phyloP scores from a whole-genome alignment of 2,888 invertebrate species.

The Carabus problematicus region DNA sequence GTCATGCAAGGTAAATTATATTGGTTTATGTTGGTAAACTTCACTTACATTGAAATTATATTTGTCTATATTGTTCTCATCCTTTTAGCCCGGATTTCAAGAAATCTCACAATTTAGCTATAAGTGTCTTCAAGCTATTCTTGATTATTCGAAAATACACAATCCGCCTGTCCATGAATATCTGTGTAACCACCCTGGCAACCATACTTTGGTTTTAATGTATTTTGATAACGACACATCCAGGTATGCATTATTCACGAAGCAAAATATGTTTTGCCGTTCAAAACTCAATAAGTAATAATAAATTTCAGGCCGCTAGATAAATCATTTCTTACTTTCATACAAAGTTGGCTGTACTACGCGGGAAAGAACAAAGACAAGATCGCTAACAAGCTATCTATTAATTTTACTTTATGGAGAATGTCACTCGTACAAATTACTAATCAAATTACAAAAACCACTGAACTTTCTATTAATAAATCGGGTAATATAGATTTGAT shows the following conservation, averaged over 20 bases:
- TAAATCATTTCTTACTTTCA: slow-evolving; percentile 22
- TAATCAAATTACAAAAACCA: slow-evolving; percentile 3
- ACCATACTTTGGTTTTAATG: slow-evolving; percentile 15
- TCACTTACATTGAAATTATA: background rate
- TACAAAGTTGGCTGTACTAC: slow-evolving; percentile 13
- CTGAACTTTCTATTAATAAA: background rate
- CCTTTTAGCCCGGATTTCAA: slow-evolving; percentile 20
- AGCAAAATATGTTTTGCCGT: background rate
- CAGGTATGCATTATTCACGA: slow-evolving; percentile 10
- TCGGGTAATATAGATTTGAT: slow-evolving; percentile 14
- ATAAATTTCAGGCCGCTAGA: slow-evolving; percentile 20
- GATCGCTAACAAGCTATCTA: slow-evolving; percentile 19
- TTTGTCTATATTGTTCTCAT: background rate
- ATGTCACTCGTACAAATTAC: slow-evolving; percentile 16
- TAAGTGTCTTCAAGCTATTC: slow-evolving; percentile 23
- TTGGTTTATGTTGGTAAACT: background rate
- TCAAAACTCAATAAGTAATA: background rate
- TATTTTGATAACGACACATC: slow-evolving; percentile 19
- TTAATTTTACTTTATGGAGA: slow-evolving; percentile 21
- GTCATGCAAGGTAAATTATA: background rate
- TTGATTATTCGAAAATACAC: slow-evolving; percentile 17
- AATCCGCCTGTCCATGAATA: slow-evolving; percentile 6
- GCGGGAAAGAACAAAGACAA: slow-evolving; percentile 8
- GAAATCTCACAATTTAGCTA: slow-evolving; percentile 11
- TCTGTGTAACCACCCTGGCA: slow-evolving; percentile 18